Base-by-base conservation (phyloP, 1,140 invertebrate genomes). In the Drosophila auraria region DNA sequence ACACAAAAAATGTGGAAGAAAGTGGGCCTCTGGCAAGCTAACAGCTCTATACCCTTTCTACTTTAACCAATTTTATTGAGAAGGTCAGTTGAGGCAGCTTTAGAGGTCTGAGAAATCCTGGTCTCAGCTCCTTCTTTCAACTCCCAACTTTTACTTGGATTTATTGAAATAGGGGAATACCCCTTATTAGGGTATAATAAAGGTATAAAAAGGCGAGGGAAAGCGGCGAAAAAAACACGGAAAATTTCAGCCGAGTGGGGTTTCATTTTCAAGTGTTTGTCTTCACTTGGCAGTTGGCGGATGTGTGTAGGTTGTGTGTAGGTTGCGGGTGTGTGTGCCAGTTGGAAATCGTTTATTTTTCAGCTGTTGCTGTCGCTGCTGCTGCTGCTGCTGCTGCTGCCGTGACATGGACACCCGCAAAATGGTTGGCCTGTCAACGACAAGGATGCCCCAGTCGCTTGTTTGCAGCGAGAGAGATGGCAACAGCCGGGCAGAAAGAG, bases 181-280 rank as follows among this genome's bases (percentile, higher is more conserved):
- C 20, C 20, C 36, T 8, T 11, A 40, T n/a, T 1, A 25, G 20
- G 20, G 54, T 40, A 68, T 40, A 30, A 47, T 33, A 45, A 53
- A 44, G 20, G 30, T 11, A 25, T 17, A 30, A 40, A 23, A 12
- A 9, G 30, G 3, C 12, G 38, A 1, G 38, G 27, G 53, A 17
- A 36, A 68, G 20, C 53, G 53, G 20, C 20, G 14, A 40, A 58
- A 47, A 50, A 47, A 40, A 58, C 15, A 51, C 36, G 47, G 58
- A 59, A 69, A 66, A 79, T 76, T 77, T 54, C 60, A 70, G 54
- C 64, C 72, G 59, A 87, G 80, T 83, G 84, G 59, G 69, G 78
- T 75, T 78, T 87, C 86, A 63, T 70, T 81, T 87, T 83, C 72
- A 83, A 87, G 84, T 83, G 68, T 86, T 78, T 72, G 63, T 69